A percentile compares a stretch with the other conserved stretches of the same genome.
Conservation (phyloP, 2,113 vertebrate genomes). For the Genyomyrus donnyi region DNA sequence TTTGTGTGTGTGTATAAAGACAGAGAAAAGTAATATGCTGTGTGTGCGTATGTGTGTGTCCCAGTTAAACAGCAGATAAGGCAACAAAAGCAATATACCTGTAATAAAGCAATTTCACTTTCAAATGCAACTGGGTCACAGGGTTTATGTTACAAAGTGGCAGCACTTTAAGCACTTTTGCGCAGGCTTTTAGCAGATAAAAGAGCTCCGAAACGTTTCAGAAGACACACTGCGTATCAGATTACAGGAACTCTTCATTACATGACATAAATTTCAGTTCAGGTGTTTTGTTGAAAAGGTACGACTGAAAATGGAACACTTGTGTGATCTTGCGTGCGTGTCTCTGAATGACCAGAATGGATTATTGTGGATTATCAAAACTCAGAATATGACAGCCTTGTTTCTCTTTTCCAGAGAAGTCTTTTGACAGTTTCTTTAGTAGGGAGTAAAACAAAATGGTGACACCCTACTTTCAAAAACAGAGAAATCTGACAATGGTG, state of each 20-base stretch:
- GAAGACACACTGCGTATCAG: constrained; percentile 29
- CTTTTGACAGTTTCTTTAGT: neutral
- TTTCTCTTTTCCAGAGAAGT: neutral
- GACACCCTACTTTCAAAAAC: constrained; percentile 11
- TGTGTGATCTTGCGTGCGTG: neutral
- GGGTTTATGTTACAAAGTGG: constrained; percentile 38
- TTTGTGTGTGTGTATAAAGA: neutral
- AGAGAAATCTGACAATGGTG: neutral
- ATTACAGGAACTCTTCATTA: constrained; percentile 35
- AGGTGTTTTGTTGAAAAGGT: neutral
- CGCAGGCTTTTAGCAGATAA: constrained; percentile 27
- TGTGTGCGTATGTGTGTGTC: constrained; percentile 7
- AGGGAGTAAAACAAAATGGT: constrained; percentile 12
- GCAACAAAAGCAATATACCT: constrained; percentile 28
- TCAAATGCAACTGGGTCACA: constrained; percentile 42
- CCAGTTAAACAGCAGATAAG: neutral
- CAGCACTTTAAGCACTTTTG: constrained; percentile 8
- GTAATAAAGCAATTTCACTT: constrained; percentile 53
- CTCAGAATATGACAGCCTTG: neutral
- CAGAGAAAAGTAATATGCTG: neutral
- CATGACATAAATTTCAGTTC: constrained; percentile 9
- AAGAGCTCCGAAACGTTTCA: constrained; percentile 24
- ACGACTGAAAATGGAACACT: neutral
- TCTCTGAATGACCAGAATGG: neutral
- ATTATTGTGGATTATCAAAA: neutral